Conservation (phyloP, 2,888 invertebrate species). For the Metallyticus violacea region DNA sequence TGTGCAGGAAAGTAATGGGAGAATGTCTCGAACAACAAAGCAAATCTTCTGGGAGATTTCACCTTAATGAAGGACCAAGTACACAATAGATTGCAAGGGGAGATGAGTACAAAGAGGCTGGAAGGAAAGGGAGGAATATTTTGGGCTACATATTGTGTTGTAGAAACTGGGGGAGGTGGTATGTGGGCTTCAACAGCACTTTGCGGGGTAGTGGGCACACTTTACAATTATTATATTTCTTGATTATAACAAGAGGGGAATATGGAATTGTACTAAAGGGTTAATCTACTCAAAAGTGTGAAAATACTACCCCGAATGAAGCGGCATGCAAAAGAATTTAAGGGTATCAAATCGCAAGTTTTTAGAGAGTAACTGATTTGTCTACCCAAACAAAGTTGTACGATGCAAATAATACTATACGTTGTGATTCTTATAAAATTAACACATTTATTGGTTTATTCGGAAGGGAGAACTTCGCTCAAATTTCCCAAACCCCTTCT, state of each 20-base stretch:
- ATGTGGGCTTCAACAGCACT: not conserved
- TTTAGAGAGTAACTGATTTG: no score
- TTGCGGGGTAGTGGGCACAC: not conserved
- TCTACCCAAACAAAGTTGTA: no score
- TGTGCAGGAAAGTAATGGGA: not conserved
- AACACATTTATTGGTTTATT: no score
- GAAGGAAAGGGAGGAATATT: not conserved
- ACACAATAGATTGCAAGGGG: not conserved
- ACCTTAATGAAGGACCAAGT: not conserved
- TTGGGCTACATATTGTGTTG: not conserved
- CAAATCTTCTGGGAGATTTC: not conserved
- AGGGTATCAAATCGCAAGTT: no score
- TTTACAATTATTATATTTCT: not conserved
- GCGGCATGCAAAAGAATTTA: no score
- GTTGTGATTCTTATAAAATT: no score
- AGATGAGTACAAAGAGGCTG: not conserved
- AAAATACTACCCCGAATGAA: no score
- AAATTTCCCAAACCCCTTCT: no score
- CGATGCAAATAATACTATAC: no score
- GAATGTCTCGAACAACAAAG: not conserved
- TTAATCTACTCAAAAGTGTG: not conserved
- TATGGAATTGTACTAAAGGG: not conserved
- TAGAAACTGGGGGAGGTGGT: not conserved
- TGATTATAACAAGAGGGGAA: not conserved
- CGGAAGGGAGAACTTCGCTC: no score